phyloP scores from a whole-genome alignment of 2,797 vertebrate genomes.

The Myripristis murdjan region DNA sequence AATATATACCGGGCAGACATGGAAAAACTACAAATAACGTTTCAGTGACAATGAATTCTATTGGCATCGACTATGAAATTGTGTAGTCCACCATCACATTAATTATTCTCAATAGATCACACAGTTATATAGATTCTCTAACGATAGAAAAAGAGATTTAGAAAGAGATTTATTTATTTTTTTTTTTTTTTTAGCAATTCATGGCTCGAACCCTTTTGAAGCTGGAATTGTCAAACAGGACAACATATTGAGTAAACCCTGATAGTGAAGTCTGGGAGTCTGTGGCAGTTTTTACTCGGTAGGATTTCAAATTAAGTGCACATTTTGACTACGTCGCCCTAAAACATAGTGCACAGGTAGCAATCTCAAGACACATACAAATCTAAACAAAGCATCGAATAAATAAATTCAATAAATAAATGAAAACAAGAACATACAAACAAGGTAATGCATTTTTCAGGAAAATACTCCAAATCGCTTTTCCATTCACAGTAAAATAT shows the following conservation, averaged over 20 bases:
- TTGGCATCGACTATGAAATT: constrained; percentile 47
- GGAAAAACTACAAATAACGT: constrained; percentile 20
- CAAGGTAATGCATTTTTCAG: constrained; percentile 32
- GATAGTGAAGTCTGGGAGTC: constrained; percentile 36
- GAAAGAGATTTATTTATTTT: constrained; percentile 41
- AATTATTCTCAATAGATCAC: constrained; percentile 29
- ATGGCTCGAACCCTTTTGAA: constrained; percentile 38
- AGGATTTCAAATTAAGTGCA: constrained; percentile 47
- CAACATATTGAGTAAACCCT: constrained; percentile 46
- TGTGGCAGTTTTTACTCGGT: constrained; percentile 64
- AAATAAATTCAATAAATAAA: constrained; percentile 63
- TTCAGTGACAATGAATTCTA: constrained; percentile 27
- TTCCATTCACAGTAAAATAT: constrained; percentile 56
- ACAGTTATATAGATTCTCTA: constrained; percentile 40
- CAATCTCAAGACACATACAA: constrained; percentile 36
- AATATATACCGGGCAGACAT: constrained; percentile 31
- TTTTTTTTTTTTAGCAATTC: constrained; percentile 19
- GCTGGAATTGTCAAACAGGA: constrained; percentile 32
- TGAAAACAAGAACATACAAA: constrained; percentile 43
- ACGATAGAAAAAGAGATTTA: constrained; percentile 55
- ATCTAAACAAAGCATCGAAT: constrained; percentile 42
- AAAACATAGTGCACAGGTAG: constrained; percentile 42
- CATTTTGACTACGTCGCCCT: constrained; percentile 44
- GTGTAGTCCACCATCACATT: constrained; percentile 36
- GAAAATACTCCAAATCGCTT: constrained; percentile 30